Percentiles rank a stretch among this genome's conserved stretches.
These are phyloP conservation scores for Epizoanthus rinbou DNA, from an alignment of 92 coral and sea anemone genomes.

Conservation along the genomic window DNA sequence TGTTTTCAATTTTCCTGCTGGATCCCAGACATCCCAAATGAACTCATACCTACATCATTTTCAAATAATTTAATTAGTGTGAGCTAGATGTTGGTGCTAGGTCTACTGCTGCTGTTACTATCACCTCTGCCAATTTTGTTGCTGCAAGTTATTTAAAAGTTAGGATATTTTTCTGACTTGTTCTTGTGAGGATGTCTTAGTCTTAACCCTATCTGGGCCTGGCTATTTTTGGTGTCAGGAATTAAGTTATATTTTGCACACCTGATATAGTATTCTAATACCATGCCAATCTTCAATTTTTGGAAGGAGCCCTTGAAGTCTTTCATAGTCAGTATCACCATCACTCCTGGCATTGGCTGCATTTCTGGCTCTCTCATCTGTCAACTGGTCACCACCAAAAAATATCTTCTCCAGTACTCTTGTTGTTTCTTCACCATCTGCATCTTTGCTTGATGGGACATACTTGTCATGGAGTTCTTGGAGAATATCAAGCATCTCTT, in stretches of 20 bases:
- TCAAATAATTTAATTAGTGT: too few relatives aligned
- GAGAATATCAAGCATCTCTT: slow-evolving; percentile 58
- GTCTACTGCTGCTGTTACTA: too few relatives aligned
- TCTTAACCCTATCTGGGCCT: too few relatives aligned
- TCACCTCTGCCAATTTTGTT: too few relatives aligned
- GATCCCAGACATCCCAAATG: too few relatives aligned
- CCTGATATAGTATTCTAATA: slow-evolving; percentile 56
- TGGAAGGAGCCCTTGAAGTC: slow-evolving; percentile 51
- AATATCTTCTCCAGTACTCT: slow-evolving; percentile 28
- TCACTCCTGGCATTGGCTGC: slow-evolving; percentile 56
- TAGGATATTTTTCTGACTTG: too few relatives aligned
- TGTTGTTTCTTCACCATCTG: slow-evolving; percentile 9
- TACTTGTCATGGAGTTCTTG: slow-evolving; percentile 52
- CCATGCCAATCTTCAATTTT: slow-evolving; percentile 73
- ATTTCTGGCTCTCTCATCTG: slow-evolving; percentile 56
- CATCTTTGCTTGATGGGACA: slow-evolving; percentile 36
- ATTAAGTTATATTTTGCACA: background rate
- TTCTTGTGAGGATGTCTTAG: too few relatives aligned
- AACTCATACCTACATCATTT: too few relatives aligned
- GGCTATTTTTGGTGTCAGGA: too few relatives aligned
- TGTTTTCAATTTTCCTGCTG: too few relatives aligned
- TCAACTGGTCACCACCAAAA: slow-evolving; percentile 60
- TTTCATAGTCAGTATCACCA: slow-evolving; percentile 45
- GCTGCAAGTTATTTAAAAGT: too few relatives aligned
- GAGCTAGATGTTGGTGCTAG: too few relatives aligned